These are phyloP conservation scores for Microcebus tavaratra DNA, from an alignment of 2,113 vertebrate genomes.

Conservation along the genomic window DNA sequence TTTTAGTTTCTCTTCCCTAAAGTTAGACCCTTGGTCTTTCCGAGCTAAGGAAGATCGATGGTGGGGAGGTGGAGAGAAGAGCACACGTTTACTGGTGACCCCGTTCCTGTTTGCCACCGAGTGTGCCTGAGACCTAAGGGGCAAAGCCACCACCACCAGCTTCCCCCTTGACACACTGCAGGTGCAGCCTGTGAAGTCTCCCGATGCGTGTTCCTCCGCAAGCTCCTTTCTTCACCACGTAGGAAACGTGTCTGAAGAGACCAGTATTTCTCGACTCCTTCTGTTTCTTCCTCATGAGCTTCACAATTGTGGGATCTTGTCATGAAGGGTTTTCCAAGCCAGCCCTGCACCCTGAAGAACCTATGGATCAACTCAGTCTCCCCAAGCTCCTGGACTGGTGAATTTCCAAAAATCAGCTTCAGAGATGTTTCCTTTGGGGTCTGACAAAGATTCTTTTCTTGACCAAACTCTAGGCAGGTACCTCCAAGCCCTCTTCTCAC, in stretches of 20 bases:
- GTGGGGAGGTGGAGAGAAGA: neutral
- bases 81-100: neutral
- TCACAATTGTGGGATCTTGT: neutral
- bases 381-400: neutral
- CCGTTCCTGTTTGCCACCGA: neutral
- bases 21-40: neutral
- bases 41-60: neutral
- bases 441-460: neutral
- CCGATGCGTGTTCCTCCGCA: neutral
- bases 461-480: neutral
- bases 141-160: neutral
- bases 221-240: neutral
- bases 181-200: neutral
- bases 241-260: neutral
- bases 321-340: neutral
- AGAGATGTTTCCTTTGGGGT: neutral
- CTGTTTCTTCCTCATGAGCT: neutral
- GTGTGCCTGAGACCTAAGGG: too few species aligned
- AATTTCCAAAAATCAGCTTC: neutral
- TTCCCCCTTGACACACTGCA: neutral
- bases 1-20: neutral
- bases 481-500: neutral
- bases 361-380: neutral
- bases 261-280: neutral
- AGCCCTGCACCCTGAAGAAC: neutral